Base-by-base conservation (phyloP, 2,797 vertebrate genomes). In the Neopelma chrysocephalum region DNA sequence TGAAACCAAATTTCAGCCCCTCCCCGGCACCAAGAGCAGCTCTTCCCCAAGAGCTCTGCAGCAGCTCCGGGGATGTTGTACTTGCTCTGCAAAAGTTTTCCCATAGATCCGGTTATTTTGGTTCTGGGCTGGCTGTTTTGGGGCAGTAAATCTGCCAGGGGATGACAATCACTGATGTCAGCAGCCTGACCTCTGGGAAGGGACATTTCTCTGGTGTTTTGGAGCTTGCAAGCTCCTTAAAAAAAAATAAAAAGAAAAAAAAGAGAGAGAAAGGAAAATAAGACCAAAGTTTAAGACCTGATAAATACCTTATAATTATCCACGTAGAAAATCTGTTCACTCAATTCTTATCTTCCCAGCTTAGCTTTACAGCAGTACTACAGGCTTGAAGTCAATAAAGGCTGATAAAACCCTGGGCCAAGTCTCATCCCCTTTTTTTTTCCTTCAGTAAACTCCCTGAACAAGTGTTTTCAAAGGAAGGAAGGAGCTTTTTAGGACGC, bases 1-100 rank as follows among this genome's bases (percentile, higher is more conserved):
- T 61, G 83, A 97, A 96, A 96, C 84, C 66, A 83, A 94, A 91
- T 68, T 43, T 62, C 8, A 82, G 79, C 62, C 68, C 91, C 90
- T 73, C 27, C 94, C 94, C 92, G 94, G 94, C 96, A 85, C 61
- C 14, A 31, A 17, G 47, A 91, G 93, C 53, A 60, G 40, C 26
- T 81, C 89, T 68, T 80, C 89, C 69, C 72, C 38, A 36, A 43
- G 50, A 77, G 40, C 36, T 17, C 91, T 85, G 62, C 22, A 47
- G 77, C 20, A 65, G 89, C 91, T 40, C 69, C 56, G 16, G 25
- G 42, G 68, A 19, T 21, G 5, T n/a, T 6, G 34, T 6, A 19
- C 75, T n/a, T 15, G 31, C 19, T 72, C 19, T 72, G 76, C 75
- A 3, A 61, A 61, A 56, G 40, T 27, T 81, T 71, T 73, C 94